These are phyloP conservation scores for Pimpla rufipes DNA, from an alignment of 2,888 invertebrate genomes.

Conservation along the genomic window DNA sequence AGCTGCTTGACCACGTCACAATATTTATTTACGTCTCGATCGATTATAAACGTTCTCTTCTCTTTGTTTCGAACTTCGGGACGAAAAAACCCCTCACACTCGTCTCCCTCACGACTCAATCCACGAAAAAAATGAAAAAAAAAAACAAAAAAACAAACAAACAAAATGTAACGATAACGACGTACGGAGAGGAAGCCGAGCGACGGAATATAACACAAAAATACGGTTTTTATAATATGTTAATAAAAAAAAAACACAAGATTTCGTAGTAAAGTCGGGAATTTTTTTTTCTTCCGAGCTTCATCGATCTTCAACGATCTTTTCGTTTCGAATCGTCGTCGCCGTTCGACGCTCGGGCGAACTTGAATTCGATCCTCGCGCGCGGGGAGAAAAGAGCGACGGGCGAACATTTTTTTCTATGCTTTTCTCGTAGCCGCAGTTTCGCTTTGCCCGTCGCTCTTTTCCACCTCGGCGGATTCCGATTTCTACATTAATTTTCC, in stretches of 20 bases:
- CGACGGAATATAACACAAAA: constrained; percentile 35
- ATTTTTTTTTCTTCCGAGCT: constrained; percentile 18
- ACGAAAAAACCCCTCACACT: constrained; percentile 7
- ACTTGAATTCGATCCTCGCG: not conserved
- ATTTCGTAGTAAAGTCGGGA: constrained; percentile 76
- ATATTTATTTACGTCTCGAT: constrained; percentile 82
- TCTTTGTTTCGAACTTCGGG: constrained; percentile 1
- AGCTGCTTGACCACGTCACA: constrained; percentile 74
- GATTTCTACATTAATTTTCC: not conserved
- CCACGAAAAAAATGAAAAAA: too few relatives aligned
- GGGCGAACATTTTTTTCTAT: constrained; percentile 30
- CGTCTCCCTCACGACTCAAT: too few relatives aligned
- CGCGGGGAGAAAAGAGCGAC: constrained; percentile 20
- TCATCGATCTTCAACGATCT: constrained; percentile 33
- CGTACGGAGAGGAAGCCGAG: not conserved
- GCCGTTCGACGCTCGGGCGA: not conserved
- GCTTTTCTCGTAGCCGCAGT: constrained; percentile 48
- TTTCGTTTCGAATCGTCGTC: not conserved
- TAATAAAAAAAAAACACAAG: constrained; percentile 77
- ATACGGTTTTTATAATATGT: constrained; percentile 80
- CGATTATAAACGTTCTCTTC: constrained; percentile 58
- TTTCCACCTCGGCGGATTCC: not conserved
- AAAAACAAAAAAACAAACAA: too few relatives aligned
- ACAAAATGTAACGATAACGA: constrained; percentile 64
- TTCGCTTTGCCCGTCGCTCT: constrained; percentile 28